Percentiles rank a stretch among this genome's conserved stretches.
These are phyloP conservation scores for Perca flavescens DNA, from an alignment of 2,113 vertebrate genomes.

Conservation along the genomic window DNA sequence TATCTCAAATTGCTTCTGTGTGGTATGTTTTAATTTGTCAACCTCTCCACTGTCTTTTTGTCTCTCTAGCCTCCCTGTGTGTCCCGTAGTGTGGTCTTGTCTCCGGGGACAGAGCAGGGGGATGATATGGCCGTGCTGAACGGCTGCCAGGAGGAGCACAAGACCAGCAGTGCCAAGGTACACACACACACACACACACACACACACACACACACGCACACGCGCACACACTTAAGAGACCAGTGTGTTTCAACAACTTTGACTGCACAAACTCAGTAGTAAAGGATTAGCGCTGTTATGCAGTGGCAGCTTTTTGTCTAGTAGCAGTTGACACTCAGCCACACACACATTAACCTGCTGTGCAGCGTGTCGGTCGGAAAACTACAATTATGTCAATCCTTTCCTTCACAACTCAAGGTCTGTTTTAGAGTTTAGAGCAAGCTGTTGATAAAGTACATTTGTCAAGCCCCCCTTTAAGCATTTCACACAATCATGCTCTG, in stretches of 20 bases:
- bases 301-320: background rate
- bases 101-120: slow-evolving; percentile 80
- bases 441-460: slow-evolving; percentile 55
- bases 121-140: slow-evolving; percentile 89
- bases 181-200: background rate
- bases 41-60: slow-evolving; percentile 6
- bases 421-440: slow-evolving; percentile 48
- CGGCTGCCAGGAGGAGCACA: slow-evolving; percentile 92
- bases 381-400: background rate
- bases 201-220: slow-evolving; percentile 52
- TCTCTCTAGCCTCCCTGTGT: slow-evolving; percentile 84
- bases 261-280: slow-evolving; percentile 17
- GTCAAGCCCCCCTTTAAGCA: slow-evolving; percentile 12
- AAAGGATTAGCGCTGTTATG: slow-evolving; percentile 13
- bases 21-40: slow-evolving; percentile 21
- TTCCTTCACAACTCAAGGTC: slow-evolving; percentile 39
- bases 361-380: slow-evolving; percentile 4
- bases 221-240: background rate
- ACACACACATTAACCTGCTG: slow-evolving; percentile 12
- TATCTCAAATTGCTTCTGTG: background rate
- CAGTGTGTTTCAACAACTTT: slow-evolving; percentile 8
- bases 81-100: slow-evolving; percentile 84
- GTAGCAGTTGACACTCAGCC: background rate
- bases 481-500: background rate
- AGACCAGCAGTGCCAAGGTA: slow-evolving; percentile 88